phyloP scores from a whole-genome alignment of 2,797 vertebrate species.

The Catharus ustulatus region DNA sequence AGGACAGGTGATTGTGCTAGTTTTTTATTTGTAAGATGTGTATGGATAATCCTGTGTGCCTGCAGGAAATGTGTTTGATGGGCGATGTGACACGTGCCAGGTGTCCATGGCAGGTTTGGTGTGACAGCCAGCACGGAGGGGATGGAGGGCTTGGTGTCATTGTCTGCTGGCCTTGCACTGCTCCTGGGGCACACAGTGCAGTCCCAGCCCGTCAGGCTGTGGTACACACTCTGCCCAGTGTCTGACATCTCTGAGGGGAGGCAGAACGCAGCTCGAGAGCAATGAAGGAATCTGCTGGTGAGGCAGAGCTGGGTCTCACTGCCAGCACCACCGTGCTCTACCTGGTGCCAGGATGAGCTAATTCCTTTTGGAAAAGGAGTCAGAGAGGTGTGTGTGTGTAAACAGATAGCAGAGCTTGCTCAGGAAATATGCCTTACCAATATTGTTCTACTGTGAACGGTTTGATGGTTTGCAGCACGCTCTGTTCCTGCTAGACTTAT shows the following conservation, averaged over 20 bases:
- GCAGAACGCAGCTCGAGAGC: fast-evolving
- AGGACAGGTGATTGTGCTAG: background rate
- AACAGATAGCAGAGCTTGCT: background rate
- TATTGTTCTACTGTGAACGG: fast-evolving
- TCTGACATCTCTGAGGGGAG: fast-evolving
- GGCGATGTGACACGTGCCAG: background rate
- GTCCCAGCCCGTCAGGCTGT: background rate
- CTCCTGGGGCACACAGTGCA: background rate
- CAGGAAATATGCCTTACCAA: background rate
- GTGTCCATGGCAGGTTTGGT: background rate
- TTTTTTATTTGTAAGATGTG: background rate
- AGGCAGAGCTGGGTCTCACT: background rate
- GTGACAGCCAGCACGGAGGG: background rate
- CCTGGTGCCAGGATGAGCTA: background rate
- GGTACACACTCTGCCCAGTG: background rate
- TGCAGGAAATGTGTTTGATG: background rate
- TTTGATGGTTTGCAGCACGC: background rate
- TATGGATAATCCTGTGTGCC: background rate
- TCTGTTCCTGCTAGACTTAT: background rate
- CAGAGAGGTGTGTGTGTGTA: background rate
- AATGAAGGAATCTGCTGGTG: background rate
- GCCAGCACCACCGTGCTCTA: background rate
- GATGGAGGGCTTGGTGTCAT: background rate
- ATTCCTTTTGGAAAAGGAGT: background rate
- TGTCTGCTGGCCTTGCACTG: background rate